These are phyloP conservation scores for Acyrthosiphon pisum DNA, from an alignment of 1,140 invertebrate species.

Conservation along the genomic window DNA sequence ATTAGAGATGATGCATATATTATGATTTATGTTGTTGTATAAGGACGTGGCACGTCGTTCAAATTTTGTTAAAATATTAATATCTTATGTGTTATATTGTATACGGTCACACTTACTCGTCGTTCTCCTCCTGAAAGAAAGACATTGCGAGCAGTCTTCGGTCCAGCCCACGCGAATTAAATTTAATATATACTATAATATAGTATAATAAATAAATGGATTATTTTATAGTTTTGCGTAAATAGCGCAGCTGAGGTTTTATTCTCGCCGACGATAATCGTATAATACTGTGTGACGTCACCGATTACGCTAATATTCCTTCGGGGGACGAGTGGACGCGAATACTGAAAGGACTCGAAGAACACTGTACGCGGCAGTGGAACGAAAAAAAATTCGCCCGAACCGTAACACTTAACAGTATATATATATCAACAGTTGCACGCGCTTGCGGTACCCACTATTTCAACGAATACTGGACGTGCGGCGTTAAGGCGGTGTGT, in stretches of 20 bases:
- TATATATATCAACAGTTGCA: constrained; percentile 30
- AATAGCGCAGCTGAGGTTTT: neutral
- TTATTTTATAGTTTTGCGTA: neutral
- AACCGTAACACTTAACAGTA: neutral
- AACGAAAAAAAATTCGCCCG: neutral
- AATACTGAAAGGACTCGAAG: neutral
- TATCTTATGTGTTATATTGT: neutral
- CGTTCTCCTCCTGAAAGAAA: constrained; percentile 38
- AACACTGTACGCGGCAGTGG: neutral
- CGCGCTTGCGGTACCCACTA: neutral
- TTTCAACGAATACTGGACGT: constrained; percentile 1
- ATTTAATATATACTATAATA: neutral
- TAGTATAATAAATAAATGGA: no score
- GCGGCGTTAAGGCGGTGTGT: neutral
- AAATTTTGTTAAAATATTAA: neutral
- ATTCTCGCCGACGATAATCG: neutral
- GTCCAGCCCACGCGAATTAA: neutral
- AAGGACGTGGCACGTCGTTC: neutral
- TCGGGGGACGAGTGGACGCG: neutral
- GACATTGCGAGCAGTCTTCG: neutral
- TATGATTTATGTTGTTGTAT: neutral
- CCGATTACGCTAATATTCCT: neutral
- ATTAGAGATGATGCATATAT: neutral
- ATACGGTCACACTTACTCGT: neutral
- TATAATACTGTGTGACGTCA: neutral